phyloP scores from a whole-genome alignment of 2,888 invertebrate species.

The Lissonota sp. region DNA sequence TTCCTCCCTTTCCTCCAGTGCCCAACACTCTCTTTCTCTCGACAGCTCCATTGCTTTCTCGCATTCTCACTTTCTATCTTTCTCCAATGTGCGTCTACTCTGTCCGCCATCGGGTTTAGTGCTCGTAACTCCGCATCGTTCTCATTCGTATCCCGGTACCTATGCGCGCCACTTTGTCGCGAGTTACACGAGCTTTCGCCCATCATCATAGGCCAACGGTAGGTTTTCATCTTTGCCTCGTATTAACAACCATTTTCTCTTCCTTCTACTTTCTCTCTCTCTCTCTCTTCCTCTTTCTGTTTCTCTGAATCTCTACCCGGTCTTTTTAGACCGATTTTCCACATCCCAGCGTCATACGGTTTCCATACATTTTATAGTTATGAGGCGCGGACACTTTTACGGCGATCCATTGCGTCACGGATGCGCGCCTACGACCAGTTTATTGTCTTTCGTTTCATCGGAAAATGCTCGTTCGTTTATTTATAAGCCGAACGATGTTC shows the following conservation, averaged over 20 bases:
- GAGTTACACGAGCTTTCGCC: too few species aligned
- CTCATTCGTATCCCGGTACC: too few species aligned
- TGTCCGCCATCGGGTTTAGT: not conserved
- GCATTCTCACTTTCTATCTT: conserved; percentile 26
- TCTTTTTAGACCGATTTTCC: conserved; percentile 43
- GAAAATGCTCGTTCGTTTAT: conserved; percentile 72
- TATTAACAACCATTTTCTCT: not conserved
- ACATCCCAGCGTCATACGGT: conserved; percentile 61
- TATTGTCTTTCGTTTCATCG: conserved; percentile 74
- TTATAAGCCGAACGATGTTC: conserved; percentile 63
- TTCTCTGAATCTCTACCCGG: conserved; percentile 20
- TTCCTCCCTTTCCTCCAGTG: conserved; percentile 32
- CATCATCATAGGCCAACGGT: too few species aligned
- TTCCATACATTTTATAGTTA: conserved; percentile 80
- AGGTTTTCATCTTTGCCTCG: too few species aligned
- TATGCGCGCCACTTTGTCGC: too few species aligned
- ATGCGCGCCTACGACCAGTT: conserved; percentile 71
- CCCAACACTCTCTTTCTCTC: conserved; percentile 3
- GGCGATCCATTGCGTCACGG: conserved; percentile 64
- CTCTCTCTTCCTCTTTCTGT: conserved; percentile 38
- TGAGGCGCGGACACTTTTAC: conserved; percentile 80
- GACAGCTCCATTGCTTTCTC: conserved; percentile 40
- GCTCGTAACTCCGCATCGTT: too few species aligned
- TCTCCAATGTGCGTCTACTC: conserved; percentile 20
- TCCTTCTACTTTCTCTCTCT: conserved; percentile 21